phyloP scores from a whole-genome alignment of 2,888 invertebrate genomes.

The Glyphotaelius pellucidus region DNA sequence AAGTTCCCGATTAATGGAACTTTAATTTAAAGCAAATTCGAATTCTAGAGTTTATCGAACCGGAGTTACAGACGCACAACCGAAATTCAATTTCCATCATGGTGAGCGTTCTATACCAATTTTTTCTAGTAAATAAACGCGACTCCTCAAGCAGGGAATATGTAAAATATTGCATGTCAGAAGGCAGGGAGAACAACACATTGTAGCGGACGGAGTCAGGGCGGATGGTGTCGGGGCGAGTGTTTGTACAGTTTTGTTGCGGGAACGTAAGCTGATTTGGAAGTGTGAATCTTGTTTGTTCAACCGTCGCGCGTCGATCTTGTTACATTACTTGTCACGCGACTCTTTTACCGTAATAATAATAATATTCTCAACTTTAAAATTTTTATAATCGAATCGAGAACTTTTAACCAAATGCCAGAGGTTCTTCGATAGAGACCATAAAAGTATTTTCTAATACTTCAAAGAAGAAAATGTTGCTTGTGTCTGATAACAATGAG shows the following conservation, averaged over 20 bases:
- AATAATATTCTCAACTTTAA: not conserved
- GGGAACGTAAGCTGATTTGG: not conserved
- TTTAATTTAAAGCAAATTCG: too few species aligned
- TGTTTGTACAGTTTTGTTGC: not conserved
- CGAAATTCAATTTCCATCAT: too few species aligned
- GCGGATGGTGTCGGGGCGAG: not conserved
- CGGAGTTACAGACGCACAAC: too few species aligned
- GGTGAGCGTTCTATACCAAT: too few species aligned
- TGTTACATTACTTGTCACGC: not conserved
- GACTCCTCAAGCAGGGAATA: not conserved
- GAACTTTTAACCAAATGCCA: not conserved
- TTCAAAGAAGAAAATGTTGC: too few species aligned
- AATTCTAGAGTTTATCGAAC: too few species aligned
- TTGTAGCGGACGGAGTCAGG: not conserved
- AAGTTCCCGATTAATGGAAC: too few species aligned
- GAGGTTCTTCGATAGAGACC: not conserved
- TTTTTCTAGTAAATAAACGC: not conserved
- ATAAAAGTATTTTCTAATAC: too few species aligned
- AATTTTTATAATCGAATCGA: not conserved
- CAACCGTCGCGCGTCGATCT: not conserved
- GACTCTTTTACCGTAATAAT: not conserved
- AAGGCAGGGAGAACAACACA: not conserved
- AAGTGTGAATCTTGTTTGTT: conserved; percentile 2
- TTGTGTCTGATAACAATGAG: too few species aligned
- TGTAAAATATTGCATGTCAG: not conserved